Evolutionary conservation across 2,113 vertebrate species (phyloP).

Genomic region (Notothenia rossii): DNA sequence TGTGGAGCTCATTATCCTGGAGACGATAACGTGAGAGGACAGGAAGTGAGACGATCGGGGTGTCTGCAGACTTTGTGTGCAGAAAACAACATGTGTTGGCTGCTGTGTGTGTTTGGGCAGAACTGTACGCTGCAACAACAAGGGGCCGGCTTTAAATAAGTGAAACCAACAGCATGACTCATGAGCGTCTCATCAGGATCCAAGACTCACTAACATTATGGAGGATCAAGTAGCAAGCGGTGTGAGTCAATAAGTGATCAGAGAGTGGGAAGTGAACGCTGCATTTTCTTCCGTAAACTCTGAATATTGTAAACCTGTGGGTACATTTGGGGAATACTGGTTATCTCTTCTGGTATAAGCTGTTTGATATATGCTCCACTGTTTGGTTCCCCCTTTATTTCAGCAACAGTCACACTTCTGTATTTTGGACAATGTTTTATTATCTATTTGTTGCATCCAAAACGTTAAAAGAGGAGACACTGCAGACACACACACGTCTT

Average conservation of each 20-base stretch:
- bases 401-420: background rate
- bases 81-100: constrained; percentile 40
- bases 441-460: background rate
- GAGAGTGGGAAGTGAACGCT: background rate
- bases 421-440: background rate
- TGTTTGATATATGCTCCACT: background rate
- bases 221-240: background rate
- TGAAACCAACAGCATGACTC: constrained; percentile 53
- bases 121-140: constrained; percentile 15
- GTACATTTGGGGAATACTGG: background rate
- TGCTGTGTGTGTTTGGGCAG: constrained; percentile 38
- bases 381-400: background rate
- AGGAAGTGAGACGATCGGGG: constrained; percentile 33
- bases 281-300: background rate
- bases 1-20: constrained; percentile 58
- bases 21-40: constrained; percentile 44
- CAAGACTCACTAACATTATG: background rate
- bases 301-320: background rate
- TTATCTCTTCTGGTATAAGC: background rate
- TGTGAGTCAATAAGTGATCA: constrained; percentile 7
- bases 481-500: too few relatives aligned
- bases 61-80: constrained; percentile 33
- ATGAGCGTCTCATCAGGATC: constrained; percentile 15
- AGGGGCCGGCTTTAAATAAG: constrained; percentile 34
- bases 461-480: background rate